Evolutionary conservation across 2,888 invertebrate genomes (phyloP).

Genomic region (Marasmarcha lunaedactyla): DNA sequence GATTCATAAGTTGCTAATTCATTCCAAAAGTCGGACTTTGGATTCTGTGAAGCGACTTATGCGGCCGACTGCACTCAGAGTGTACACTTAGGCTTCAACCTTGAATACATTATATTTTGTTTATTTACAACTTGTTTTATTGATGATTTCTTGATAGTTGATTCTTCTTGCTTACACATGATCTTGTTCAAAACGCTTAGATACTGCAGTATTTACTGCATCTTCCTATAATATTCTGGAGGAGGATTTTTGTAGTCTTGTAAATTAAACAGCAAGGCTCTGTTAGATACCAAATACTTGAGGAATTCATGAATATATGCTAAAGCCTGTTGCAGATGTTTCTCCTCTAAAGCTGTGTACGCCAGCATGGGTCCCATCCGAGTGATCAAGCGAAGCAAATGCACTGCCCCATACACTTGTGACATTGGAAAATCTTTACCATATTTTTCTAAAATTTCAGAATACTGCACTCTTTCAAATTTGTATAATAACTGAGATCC

Average conservation of each 20-base stretch:
- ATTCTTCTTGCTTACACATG: no score
- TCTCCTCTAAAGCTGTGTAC: constrained; percentile 90
- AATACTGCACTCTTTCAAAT: constrained; percentile 92
- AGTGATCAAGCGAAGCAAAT: constrained; percentile 90
- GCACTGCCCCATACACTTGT: constrained; percentile 90
- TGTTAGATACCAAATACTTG: constrained; percentile 87
- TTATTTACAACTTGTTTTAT: no score
- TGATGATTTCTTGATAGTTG: no score
- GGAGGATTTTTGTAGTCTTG: constrained; percentile 89
- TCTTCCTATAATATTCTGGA: constrained; percentile 88
- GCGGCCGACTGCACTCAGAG: no score
- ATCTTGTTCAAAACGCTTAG: no score
- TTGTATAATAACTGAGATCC: constrained; percentile 94
- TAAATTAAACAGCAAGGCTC: constrained; percentile 81
- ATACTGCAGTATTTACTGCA: no score
- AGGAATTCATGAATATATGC: constrained; percentile 90
- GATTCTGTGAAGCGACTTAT: no score
- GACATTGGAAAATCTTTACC: constrained; percentile 83
- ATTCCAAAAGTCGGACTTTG: no score
- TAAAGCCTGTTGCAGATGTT: constrained; percentile 82
- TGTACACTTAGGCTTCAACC: no score
- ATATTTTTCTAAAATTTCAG: constrained; percentile 82
- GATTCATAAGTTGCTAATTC: no score
- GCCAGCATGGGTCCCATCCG: constrained; percentile 91
- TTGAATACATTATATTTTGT: no score